Evolutionary conservation across 2,113 vertebrate genomes (phyloP).

Genomic region (Microcebus griseorufus): DNA sequence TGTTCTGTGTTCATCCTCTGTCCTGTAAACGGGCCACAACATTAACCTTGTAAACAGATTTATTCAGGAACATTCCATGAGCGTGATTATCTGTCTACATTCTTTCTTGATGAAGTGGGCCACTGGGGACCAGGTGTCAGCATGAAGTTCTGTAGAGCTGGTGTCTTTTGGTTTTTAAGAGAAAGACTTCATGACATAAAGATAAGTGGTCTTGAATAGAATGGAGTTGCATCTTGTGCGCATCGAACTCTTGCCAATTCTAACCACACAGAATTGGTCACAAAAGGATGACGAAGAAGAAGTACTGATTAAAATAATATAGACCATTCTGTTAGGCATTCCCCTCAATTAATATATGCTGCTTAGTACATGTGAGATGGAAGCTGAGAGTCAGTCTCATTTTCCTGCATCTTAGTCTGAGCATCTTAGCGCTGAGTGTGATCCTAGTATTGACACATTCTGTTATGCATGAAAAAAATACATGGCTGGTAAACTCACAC

Average conservation of each 20-base stretch:
- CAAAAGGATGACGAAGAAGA: background rate
- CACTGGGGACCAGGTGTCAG: background rate
- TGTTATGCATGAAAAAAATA: slow-evolving; percentile 28
- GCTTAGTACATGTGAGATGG: background rate
- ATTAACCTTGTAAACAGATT: background rate
- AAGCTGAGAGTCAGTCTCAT: background rate
- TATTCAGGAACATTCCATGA: background rate
- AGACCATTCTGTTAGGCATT: background rate
- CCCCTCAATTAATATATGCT: background rate
- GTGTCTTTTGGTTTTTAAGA: background rate
- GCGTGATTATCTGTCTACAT: background rate
- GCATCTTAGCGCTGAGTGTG: background rate
- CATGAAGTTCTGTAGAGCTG: background rate
- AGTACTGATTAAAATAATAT: background rate
- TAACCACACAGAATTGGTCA: background rate
- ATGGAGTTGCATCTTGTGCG: background rate
- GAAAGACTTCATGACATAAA: background rate
- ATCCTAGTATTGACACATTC: background rate
- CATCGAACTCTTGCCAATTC: background rate
- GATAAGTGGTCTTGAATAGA: background rate
- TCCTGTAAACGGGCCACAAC: too few species aligned
- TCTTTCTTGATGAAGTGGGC: background rate
- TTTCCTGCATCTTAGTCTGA: background rate
- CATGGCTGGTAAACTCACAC: background rate
- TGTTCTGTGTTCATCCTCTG: too few species aligned